A percentile compares a stretch with the other conserved stretches of the same genome.
phyloP scores from a whole-genome alignment of 2,888 invertebrate species.

The Meteorus colon region DNA sequence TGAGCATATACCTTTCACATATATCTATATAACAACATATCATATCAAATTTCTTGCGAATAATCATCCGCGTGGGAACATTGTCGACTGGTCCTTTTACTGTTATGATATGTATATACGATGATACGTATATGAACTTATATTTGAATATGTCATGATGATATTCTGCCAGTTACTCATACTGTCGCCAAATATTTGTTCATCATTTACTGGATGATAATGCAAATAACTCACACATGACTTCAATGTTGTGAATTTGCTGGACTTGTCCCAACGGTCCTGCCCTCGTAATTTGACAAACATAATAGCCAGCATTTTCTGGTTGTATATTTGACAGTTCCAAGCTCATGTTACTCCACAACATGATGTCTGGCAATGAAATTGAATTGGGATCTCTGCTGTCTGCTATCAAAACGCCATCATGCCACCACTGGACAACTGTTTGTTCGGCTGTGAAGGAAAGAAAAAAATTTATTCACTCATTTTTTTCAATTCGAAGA shows the following conservation, averaged over 20 bases:
- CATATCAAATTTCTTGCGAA: slow-evolving; percentile 24
- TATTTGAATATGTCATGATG: too few species aligned
- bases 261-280: slow-evolving; percentile 81
- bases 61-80: slow-evolving; percentile 30
- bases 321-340: slow-evolving; percentile 77
- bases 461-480: slow-evolving; percentile 1
- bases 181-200: neutral
- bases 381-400: slow-evolving; percentile 75
- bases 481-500: neutral
- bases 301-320: slow-evolving; percentile 80
- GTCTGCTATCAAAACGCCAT: slow-evolving; percentile 77
- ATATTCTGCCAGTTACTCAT: neutral
- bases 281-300: slow-evolving; percentile 80
- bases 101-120: neutral
- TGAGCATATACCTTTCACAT: neutral
- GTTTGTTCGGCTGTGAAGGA: slow-evolving; percentile 54
- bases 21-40: neutral
- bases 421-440: slow-evolving; percentile 68
- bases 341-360: slow-evolving; percentile 83
- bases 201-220: slow-evolving; percentile 6
- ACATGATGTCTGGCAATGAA: slow-evolving; percentile 76
- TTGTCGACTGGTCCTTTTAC: slow-evolving; percentile 15
- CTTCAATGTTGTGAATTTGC: slow-evolving; percentile 86
- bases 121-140: neutral
- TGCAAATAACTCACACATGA: slow-evolving; percentile 79